Percentiles rank a stretch among this genome's conserved stretches.
These are phyloP conservation scores for Centruroides vittatus DNA, from an alignment of 1,140 invertebrate species.

Conservation along the genomic window DNA sequence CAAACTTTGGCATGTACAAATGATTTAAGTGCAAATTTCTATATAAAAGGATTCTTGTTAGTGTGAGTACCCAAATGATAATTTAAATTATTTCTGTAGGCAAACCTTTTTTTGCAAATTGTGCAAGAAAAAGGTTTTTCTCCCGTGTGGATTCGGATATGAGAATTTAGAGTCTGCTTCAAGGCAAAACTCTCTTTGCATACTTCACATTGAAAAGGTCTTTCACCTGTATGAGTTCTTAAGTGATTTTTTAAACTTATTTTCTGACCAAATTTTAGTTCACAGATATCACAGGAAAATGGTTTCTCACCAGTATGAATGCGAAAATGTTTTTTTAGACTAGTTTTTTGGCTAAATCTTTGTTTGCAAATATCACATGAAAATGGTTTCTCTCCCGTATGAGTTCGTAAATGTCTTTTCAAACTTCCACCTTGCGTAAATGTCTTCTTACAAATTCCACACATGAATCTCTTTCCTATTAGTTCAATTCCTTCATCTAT, in stretches of 20 bases:
- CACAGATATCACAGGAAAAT: conserved; percentile 16
- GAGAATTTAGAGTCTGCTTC: conserved; percentile 12
- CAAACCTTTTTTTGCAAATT: conserved; percentile 8
- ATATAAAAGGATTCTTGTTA: not conserved
- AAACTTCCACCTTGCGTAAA: conserved; percentile 10
- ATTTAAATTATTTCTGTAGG: conserved; percentile 8
- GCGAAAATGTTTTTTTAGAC: conserved; percentile 11
- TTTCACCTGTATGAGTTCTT: conserved; percentile 7
- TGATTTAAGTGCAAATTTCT: too few relatives aligned
- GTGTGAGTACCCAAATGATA: conserved; percentile 12
- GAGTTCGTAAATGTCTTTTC: conserved; percentile 10
- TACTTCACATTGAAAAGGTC: not conserved
- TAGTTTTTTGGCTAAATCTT: conserved; percentile 10
- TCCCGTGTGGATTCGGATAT: conserved; percentile 15
- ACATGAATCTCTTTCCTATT: not conserved
- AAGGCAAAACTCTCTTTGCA: conserved; percentile 1
- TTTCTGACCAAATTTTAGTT: conserved; percentile 10
- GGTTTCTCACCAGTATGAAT: conserved; percentile 17
- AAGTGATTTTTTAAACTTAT: conserved; percentile 11
- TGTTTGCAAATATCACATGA: conserved; percentile 12
- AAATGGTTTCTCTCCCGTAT: conserved; percentile 9
- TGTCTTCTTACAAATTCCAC: conserved; percentile 12
- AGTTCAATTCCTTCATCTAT: too few relatives aligned
- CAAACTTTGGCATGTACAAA: too few relatives aligned
- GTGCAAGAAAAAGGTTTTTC: conserved; percentile 12